Base-by-base conservation (phyloP, 2,888 invertebrate genomes). In the Metellina segmentata region DNA sequence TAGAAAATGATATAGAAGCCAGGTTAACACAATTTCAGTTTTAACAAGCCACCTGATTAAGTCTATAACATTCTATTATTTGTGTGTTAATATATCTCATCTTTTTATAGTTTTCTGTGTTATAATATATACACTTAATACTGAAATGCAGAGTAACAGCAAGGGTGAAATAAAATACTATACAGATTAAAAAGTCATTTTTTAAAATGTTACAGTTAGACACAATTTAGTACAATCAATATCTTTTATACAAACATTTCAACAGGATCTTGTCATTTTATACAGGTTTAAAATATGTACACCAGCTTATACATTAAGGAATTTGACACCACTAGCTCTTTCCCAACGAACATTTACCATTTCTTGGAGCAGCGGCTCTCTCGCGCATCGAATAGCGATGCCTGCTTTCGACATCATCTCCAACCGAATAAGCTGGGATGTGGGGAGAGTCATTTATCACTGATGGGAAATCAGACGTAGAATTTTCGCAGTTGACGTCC, bases 381-480 rank as follows among this genome's bases (percentile, higher is more conserved):
- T 92, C 89, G n/a, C 91, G 83, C 91, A 92, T 92, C 7, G 77
- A 61, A 71, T 92, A 92, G 11, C 91, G 87, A 61, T 88, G 91
- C 72, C 75, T 85, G 34, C 48, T 78, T 11, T 88, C 87, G 5
- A 61, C 61, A 13, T 87, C 87, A 70, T 72, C 79, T 16, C 49
- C 11, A 72, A 6, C 19, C n/a, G 52, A 11, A 69, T 53, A 79
- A 51, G 71, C 53, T 48, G 77, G 77, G 20, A 53, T 75, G 5
- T 81, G 74, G 34, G 51, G 51, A 20, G 77, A 82, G 49, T 75
- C 78, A 19, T 77, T 85, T 70, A 90, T 85, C 70, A 85, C 72
- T 48, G 90, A 81, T 86, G 85, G 83, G 88, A 88, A 90, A 11
- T 87, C 79, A 74, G 85, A 78, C 19, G 87, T 72, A 7, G 85